These are phyloP conservation scores for Pristionchus exspectatus DNA, from an alignment of 2,888 invertebrate species.

Conservation along the genomic window DNA sequence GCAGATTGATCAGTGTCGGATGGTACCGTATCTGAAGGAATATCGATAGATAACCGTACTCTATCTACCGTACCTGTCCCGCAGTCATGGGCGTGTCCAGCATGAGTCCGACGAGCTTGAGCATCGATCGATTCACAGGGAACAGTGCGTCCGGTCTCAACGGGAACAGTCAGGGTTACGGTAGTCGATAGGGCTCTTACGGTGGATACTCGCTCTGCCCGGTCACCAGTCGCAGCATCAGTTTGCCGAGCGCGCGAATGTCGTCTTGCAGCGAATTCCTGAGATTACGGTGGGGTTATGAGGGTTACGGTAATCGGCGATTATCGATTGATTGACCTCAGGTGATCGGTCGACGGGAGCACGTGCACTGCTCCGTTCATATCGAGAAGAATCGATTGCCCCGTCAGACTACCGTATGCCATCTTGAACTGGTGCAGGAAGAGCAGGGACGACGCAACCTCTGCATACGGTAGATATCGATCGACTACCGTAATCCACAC, in stretches of 20 bases:
- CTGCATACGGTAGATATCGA: conserved; percentile 22
- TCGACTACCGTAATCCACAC: background rate
- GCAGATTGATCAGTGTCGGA: background rate
- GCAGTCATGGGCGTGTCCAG: conserved; percentile 39
- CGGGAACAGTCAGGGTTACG: conserved; percentile 23
- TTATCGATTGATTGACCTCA: background rate
- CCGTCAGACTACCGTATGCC: conserved; percentile 16
- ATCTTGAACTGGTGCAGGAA: conserved; percentile 50
- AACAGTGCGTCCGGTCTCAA: conserved; percentile 14
- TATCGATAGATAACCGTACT: background rate
- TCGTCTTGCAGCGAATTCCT: conserved; percentile 23
- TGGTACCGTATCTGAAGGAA: conserved; percentile 27
- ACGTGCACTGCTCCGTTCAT: background rate
- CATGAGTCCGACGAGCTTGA: conserved; percentile 8
- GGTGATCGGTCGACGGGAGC: background rate
- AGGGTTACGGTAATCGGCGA: background rate
- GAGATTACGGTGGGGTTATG: background rate
- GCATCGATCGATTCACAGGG: background rate
- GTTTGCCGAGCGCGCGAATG: background rate
- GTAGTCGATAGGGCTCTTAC: background rate
- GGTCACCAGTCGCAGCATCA: conserved; percentile 1
- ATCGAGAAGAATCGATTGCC: conserved; percentile 14
- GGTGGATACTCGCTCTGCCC: conserved; percentile 23
- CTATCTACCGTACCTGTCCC: conserved; percentile 21
- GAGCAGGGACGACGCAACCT: conserved; percentile 7